Conservation (phyloP, 2,888 invertebrate genomes). For the Parelbella ahira region DNA sequence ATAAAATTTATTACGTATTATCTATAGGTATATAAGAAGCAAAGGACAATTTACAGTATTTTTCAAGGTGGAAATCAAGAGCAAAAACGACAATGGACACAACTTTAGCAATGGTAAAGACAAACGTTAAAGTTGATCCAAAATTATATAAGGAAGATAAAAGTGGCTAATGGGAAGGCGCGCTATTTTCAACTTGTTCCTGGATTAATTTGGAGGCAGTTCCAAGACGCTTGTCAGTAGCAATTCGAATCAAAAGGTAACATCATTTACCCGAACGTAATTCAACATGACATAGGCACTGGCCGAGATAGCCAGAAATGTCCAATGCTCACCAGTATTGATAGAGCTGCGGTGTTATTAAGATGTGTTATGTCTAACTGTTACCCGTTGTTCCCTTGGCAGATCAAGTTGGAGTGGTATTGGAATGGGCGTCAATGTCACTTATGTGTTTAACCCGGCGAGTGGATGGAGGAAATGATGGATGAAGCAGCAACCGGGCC, state of each 20-base stretch:
- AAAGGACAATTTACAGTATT: no score
- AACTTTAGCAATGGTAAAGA: no score
- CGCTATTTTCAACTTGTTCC: slow-evolving; percentile 30
- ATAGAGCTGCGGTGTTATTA: slow-evolving; percentile 41
- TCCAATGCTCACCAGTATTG: slow-evolving; percentile 46
- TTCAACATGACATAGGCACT: slow-evolving; percentile 49
- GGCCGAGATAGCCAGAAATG: slow-evolving; percentile 47
- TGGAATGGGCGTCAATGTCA: slow-evolving; percentile 73
- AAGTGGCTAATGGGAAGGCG: no score
- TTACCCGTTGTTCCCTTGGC: slow-evolving; percentile 30
- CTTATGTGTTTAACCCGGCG: slow-evolving; percentile 80
- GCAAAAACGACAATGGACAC: no score
- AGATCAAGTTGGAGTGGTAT: slow-evolving; percentile 53
- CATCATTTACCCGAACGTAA: slow-evolving; percentile 68
- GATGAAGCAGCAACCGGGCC: slow-evolving; percentile 66
- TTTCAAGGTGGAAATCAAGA: no score
- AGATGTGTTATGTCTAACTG: slow-evolving; percentile 34
- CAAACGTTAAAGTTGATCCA: no score
- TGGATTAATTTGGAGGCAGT: slow-evolving; percentile 28
- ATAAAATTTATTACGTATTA: no score
- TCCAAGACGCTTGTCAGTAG: slow-evolving; percentile 49
- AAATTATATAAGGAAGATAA: no score
- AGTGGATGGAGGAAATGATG: slow-evolving; percentile 79
- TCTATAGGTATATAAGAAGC: no score
- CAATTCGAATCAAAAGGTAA: slow-evolving; percentile 63